Evolutionary conservation across 2,797 vertebrate species (phyloP), one percentile per base, ranked within the genome.

Genomic region (Enteromius anoplus): DNA sequence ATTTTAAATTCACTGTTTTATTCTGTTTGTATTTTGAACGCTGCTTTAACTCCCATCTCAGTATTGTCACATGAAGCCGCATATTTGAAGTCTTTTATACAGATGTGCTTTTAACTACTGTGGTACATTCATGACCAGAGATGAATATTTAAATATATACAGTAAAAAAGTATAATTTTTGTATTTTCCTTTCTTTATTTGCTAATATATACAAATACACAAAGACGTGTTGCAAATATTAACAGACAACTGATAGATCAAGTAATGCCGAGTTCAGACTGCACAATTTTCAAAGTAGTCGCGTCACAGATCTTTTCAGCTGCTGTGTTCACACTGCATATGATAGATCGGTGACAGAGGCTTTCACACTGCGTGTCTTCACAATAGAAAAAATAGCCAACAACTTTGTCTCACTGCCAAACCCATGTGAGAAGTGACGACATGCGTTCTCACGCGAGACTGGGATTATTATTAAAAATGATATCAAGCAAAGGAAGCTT

Each of bases 91-190:
- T 86, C 34, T 95, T 95, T 95, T 95, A 89, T 94, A 95, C 91
- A 64, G 70, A 88, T 90, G 88, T 92, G 93, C 91, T 93, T 94
- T 95, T 94, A 93, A 93, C 89, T 88, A 91, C 87, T 89, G 85
- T 85, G 72, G 19, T 89, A 89, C 86, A 90, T 91, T 92, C 88
- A 92, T 91, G 88, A 91, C 78, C 84, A 91, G 91, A 94, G 90
- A 93, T 92, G 89, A 93, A 93, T 93, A 93, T 94, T 85, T 86
- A 82, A 84, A 85, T 85, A 86, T 85, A 93, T 91, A 86, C 90
- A 87, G 90, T 91, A 29, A 49, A 92, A 89, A 73, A 91, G 8
- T n/a, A 14, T 64, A n/a, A 37, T 29, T 23, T 72, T 37, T 85
- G 40, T n/a, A 53, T 78, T 19, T 26, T 17, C 23, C 17, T 75